Evolutionary conservation across 2,888 invertebrate genomes (phyloP).

Genomic region (Amphimallon solstitiale): DNA sequence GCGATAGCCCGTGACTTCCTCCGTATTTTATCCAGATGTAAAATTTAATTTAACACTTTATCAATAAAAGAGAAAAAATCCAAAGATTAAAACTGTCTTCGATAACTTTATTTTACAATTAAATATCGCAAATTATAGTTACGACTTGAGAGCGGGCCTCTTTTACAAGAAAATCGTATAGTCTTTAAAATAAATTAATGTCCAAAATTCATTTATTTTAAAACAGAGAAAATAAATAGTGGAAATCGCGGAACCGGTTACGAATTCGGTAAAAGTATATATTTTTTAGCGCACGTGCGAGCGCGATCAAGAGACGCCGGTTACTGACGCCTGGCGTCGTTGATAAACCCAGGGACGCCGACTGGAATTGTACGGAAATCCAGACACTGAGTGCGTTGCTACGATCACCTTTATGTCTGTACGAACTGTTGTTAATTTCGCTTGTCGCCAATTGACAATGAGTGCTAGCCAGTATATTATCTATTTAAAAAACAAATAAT

Average conservation of each 20-base stretch:
- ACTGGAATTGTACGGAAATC: constrained; percentile 42
- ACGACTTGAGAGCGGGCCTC: too few species aligned
- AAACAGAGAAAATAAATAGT: not conserved
- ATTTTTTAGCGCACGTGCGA: constrained; percentile 48
- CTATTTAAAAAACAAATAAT: too few species aligned
- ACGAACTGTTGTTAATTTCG: not conserved
- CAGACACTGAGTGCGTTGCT: constrained; percentile 36
- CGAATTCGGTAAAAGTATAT: constrained; percentile 7
- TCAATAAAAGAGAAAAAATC: constrained; percentile 1
- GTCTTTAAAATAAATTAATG: too few species aligned
- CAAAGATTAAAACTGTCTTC: too few species aligned
- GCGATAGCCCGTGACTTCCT: constrained; percentile 88
- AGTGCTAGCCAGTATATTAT: not conserved
- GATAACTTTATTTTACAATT: too few species aligned
- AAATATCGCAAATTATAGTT: too few species aligned
- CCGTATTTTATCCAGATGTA: constrained; percentile 81
- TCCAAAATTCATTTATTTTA: too few species aligned
- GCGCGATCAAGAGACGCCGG: constrained; percentile 52
- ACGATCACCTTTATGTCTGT: constrained; percentile 23
- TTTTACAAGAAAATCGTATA: too few species aligned
- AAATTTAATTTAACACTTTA: constrained; percentile 40
- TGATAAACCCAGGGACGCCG: constrained; percentile 51
- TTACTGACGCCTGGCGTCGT: constrained; percentile 57
- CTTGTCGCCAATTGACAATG: not conserved
- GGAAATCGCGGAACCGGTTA: not conserved